phyloP scores from a whole-genome alignment of 2,113 vertebrate species.

The Microtus montanus region DNA sequence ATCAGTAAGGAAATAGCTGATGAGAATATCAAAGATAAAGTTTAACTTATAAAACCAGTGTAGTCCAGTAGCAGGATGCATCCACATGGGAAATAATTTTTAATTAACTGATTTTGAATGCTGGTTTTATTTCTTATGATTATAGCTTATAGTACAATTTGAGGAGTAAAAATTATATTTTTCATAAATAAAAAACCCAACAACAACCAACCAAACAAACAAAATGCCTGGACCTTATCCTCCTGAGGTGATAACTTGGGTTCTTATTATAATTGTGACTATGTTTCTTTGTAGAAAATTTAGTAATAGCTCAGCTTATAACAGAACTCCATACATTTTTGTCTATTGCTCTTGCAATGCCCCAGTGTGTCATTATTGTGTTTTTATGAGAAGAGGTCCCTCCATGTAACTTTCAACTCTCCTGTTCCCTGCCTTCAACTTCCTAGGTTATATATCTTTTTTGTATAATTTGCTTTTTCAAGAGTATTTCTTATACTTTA shows the following conservation, averaged over 20 bases:
- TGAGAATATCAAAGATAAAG: not conserved
- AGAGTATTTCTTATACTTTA: not conserved
- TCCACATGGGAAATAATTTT: not conserved
- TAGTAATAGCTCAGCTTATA: not conserved
- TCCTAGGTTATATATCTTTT: not conserved
- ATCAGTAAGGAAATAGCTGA: not conserved
- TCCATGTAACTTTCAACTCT: not conserved
- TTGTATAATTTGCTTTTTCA: not conserved
- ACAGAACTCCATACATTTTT: not conserved
- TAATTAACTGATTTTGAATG: not conserved
- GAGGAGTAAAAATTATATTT: not conserved
- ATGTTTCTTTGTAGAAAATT: not conserved
- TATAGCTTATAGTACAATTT: not conserved
- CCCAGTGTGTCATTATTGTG: not conserved
- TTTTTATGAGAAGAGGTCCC: not conserved
- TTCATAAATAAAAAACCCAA: not conserved
- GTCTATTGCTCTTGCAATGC: not conserved
- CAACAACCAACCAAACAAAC: not conserved
- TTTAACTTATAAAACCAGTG: not conserved
- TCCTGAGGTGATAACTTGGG: constrained; percentile 8
- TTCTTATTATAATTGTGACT: not conserved
- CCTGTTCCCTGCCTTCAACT: not conserved
- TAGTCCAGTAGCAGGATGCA: not conserved
- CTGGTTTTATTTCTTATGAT: not conserved
- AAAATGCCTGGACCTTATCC: not conserved